These are phyloP conservation scores for Siniperca knerii DNA, from an alignment of 2,113 vertebrate genomes.

Conservation along the genomic window DNA sequence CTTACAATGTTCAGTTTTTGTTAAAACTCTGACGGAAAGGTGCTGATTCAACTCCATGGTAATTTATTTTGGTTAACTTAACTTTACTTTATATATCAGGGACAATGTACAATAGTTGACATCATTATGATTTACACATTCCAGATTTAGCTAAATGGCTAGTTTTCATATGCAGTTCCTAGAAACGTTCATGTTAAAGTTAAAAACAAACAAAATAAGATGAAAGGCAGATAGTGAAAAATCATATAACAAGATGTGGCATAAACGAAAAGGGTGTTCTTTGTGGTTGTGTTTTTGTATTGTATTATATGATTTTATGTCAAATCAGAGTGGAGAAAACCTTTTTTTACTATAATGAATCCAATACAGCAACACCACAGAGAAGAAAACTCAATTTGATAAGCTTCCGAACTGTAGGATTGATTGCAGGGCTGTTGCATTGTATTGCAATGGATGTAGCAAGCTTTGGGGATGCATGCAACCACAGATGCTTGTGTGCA, in stretches of 20 bases:
- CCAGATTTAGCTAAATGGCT: not conserved
- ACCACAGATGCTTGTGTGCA: constrained; percentile 4
- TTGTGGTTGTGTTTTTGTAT: not conserved
- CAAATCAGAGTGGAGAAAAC: not conserved
- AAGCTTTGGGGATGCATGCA: constrained; percentile 6
- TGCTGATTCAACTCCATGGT: not conserved
- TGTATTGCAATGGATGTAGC: not conserved
- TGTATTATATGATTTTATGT: not conserved
- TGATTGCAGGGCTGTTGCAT: not conserved
- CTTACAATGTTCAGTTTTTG: not conserved
- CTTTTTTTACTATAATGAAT: not conserved
- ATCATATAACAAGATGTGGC: not conserved
- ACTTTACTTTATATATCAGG: not conserved
- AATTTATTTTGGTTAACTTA: not conserved
- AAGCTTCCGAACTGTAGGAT: not conserved
- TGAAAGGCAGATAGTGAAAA: not conserved
- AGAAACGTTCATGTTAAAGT: not conserved
- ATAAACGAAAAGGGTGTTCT: not conserved
- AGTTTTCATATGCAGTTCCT: not conserved
- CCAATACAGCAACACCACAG: not conserved
- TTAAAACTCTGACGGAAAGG: not conserved
- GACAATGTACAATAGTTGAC: not conserved
- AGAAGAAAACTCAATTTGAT: not conserved
- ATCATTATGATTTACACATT: not conserved
- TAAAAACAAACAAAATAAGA: not conserved